Evolutionary conservation across 2,888 invertebrate genomes (phyloP).

Genomic region (Proisotoma minuta): DNA sequence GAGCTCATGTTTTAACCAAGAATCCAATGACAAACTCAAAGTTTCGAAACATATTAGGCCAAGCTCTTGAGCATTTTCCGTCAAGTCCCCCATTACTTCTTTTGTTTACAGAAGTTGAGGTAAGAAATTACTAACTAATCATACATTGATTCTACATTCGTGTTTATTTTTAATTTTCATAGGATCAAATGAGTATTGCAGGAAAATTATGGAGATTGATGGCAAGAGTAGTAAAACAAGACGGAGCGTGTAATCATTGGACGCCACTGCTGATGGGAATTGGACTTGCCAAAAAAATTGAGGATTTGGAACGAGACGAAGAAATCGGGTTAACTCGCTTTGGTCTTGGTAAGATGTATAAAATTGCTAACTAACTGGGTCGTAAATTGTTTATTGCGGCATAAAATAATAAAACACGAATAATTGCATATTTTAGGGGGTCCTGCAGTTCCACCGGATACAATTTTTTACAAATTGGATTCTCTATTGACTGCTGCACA

Average conservation of each 20-base stretch:
- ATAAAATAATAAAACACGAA: too few species aligned
- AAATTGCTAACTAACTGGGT: neutral
- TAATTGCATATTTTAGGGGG: constrained; percentile 42
- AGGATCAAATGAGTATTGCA: constrained; percentile 46
- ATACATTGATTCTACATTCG: neutral
- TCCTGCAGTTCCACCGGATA: constrained; percentile 45
- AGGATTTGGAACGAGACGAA: constrained; percentile 44
- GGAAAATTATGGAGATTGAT: constrained; percentile 45
- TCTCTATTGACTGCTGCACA: constrained; percentile 44
- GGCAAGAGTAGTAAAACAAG: constrained; percentile 41
- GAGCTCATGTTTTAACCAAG: constrained; percentile 31
- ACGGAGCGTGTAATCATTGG: constrained; percentile 40
- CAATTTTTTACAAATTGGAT: constrained; percentile 46
- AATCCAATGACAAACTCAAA: constrained; percentile 39
- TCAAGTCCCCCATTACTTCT: constrained; percentile 43
- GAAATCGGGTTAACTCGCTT: constrained; percentile 40
- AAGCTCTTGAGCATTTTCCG: constrained; percentile 41
- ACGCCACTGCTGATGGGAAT: constrained; percentile 43
- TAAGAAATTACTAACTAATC: constrained; percentile 15
- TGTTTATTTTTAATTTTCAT: neutral
- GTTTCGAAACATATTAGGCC: constrained; percentile 35
- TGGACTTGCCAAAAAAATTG: constrained; percentile 41
- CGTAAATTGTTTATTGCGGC: neutral
- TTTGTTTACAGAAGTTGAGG: constrained; percentile 44
- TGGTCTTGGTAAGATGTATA: constrained; percentile 44